phyloP scores from a whole-genome alignment of 2,888 invertebrate genomes.

The Apoderus coryli region DNA sequence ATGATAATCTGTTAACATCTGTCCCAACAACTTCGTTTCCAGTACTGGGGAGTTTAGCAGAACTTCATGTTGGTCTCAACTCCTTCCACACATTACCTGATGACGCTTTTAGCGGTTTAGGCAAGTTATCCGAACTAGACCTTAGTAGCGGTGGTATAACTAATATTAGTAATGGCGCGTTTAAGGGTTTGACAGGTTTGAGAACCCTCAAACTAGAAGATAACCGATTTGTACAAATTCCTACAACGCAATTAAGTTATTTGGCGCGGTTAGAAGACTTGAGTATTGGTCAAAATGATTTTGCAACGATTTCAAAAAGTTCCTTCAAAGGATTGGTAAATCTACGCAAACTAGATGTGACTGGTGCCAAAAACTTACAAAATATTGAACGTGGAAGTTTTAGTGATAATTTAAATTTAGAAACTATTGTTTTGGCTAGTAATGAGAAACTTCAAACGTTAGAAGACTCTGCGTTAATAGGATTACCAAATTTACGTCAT shows the following conservation, averaged over 20 bases:
- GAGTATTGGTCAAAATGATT: constrained; percentile 71
- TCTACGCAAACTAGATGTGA: constrained; percentile 60
- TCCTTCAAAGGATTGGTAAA: constrained; percentile 69
- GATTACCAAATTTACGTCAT: constrained; percentile 63
- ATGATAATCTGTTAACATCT: constrained; percentile 66
- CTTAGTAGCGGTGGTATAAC: constrained; percentile 67
- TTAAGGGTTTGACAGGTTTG: constrained; percentile 60
- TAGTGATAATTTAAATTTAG: constrained; percentile 65
- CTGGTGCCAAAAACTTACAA: constrained; percentile 59
- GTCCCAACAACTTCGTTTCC: constrained; percentile 63
- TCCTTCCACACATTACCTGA: constrained; percentile 62
- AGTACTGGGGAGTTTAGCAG: constrained; percentile 62
- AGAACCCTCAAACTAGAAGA: constrained; percentile 66
- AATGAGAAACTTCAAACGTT: constrained; percentile 60
- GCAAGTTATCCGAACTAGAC: constrained; percentile 60
- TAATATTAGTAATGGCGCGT: constrained; percentile 62
- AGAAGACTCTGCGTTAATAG: constrained; percentile 63
- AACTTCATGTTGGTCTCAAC: constrained; percentile 72
- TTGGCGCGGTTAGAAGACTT: constrained; percentile 65
- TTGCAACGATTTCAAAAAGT: constrained; percentile 50
- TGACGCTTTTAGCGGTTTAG: constrained; percentile 64
- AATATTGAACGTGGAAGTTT: constrained; percentile 66
- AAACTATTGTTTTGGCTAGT: constrained; percentile 57
- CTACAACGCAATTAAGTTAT: constrained; percentile 57
- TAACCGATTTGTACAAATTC: constrained; percentile 59